Base-by-base conservation (phyloP, 2,113 vertebrate species). In the Blennius ocellaris region DNA sequence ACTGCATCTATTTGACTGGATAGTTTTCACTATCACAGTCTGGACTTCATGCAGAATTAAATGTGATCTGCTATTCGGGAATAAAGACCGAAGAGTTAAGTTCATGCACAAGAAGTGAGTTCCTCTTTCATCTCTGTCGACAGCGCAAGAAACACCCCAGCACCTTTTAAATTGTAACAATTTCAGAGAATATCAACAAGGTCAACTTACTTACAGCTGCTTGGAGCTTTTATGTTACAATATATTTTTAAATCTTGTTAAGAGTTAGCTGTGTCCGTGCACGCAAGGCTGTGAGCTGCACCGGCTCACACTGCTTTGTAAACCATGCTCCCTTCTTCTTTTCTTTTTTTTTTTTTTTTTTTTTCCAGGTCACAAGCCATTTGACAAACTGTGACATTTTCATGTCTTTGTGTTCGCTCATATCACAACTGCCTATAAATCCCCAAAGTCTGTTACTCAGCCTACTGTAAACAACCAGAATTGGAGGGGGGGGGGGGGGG, bases 341-440 rank as follows among this genome's bases (percentile, higher is more conserved):
- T n/a, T n/a, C n/a, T n/a, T n/a, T n/a, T n/a, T n/a, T n/a, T n/a
- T n/a, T n/a, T n/a, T 30, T 30, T 48, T 11, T 69, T 48, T 56
- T 63, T 51, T 82, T 89, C 55, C 78, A 82, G 83, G 85, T 89
- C 72, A 73, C 61, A 48, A 76, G 77, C 74, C 76, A 80, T 88
- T 82, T 84, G 78, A 89, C 76, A 88, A 82, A 88, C 80, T 58
- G 73, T 89, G 87, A 87, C 87, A 87, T 89, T 90, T 91, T 89
- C 85, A 90, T 90, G 85, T 79, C 82, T 88, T 85, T 81, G 80
- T 80, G 82, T 78, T 84, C 50, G 61, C 82, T 79, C 82, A 62
- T 87, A 87, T 88, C 88, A 89, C 87, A 89, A 84, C 85, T 73
- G 78, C 76, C 83, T 64, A 87, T 90, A 88, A 89, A 91, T 91